Percentiles rank a stretch among this genome's conserved stretches.
These are phyloP conservation scores for Omphaloscelis lunosa DNA, from an alignment of 2,888 invertebrate species.

Conservation along the genomic window DNA sequence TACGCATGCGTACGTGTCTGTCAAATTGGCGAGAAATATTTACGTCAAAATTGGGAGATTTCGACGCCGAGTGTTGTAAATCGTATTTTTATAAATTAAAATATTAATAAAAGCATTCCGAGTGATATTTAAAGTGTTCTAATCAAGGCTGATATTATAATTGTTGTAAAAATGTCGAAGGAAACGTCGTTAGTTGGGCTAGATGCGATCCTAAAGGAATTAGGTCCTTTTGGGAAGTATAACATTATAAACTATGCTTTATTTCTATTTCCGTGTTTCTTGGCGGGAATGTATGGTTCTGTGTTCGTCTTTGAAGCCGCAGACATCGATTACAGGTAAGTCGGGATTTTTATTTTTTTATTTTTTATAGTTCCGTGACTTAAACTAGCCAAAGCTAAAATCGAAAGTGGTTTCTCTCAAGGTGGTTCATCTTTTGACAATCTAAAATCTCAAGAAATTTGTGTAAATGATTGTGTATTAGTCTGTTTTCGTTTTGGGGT, in stretches of 20 bases:
- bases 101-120: slow-evolving; percentile 28
- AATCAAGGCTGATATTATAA: slow-evolving; percentile 62
- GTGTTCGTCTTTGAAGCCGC: slow-evolving; percentile 86
- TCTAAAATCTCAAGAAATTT: background rate
- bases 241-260: slow-evolving; percentile 86
- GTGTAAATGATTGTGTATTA: background rate
- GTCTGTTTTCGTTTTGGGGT: slow-evolving; percentile 51
- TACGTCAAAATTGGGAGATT: slow-evolving; percentile 34
- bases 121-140: slow-evolving; percentile 62
- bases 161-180: slow-evolving; percentile 75
- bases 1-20: slow-evolving; percentile 64
- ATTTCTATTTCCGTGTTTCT: slow-evolving; percentile 83
- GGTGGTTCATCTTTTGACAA: background rate
- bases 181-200: slow-evolving; percentile 73
- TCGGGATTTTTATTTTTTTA: slow-evolving; percentile 6
- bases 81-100: slow-evolving; percentile 58
- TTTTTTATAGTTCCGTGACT: slow-evolving; percentile 19
- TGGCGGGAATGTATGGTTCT: slow-evolving; percentile 87
- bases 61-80: slow-evolving; percentile 27
- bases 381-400: background rate
- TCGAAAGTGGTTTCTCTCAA: background rate
- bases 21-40: slow-evolving; percentile 47
- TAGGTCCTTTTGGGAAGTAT: slow-evolving; percentile 86
- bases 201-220: slow-evolving; percentile 80
- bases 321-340: slow-evolving; percentile 84